Percentiles rank a stretch among this genome's conserved stretches.
These are phyloP conservation scores for Priocnemis perturbator DNA, from an alignment of 2,888 invertebrate species.

Conservation along the genomic window DNA sequence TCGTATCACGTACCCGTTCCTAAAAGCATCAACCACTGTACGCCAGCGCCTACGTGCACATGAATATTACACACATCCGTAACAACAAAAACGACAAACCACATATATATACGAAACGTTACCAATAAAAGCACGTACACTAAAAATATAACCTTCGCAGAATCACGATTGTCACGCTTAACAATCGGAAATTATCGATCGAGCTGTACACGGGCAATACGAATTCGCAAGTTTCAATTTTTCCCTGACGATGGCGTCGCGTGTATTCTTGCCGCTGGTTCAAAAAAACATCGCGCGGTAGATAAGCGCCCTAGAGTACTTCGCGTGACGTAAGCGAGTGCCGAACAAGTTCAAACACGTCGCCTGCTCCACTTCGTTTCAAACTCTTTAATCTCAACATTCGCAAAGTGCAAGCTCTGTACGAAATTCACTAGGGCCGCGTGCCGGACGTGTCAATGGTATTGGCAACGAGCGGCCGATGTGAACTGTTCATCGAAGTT, in stretches of 20 bases:
- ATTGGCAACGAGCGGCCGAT: too few relatives aligned
- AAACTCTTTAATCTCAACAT: too few relatives aligned
- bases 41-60: too few relatives aligned
- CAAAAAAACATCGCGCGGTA: conserved; percentile 3
- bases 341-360: too few relatives aligned
- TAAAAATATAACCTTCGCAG: background rate
- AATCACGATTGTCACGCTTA: background rate
- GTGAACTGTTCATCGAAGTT: too few relatives aligned
- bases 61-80: background rate
- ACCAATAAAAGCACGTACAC: background rate
- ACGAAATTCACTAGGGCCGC: too few relatives aligned
- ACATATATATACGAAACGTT: background rate
- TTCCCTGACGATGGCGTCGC: conserved; percentile 35
- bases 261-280: conserved; percentile 15
- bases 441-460: too few relatives aligned
- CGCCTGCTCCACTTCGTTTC: too few relatives aligned
- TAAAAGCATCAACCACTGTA: too few relatives aligned
- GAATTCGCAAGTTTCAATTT: background rate
- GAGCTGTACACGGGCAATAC: background rate
- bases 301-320: too few relatives aligned
- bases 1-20: background rate
- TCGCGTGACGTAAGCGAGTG: too few relatives aligned
- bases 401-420: too few relatives aligned
- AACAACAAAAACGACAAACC: background rate
- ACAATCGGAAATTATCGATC: conserved; percentile 30